Base-by-base conservation (phyloP, 2,113 vertebrate species). In the Octodon degus region DNA sequence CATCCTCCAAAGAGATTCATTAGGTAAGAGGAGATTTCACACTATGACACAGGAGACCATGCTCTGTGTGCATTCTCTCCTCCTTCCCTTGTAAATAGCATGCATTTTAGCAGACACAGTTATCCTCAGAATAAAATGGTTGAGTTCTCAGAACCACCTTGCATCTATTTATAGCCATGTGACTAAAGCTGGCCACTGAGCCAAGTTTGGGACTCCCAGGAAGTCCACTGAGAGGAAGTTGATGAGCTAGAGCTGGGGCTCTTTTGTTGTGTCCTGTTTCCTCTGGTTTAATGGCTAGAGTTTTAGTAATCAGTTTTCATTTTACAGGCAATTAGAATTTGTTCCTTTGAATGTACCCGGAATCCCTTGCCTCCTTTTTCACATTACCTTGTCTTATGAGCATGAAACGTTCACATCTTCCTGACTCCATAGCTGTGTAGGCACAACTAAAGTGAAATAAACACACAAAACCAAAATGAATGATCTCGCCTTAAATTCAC, bases 391-490 rank as follows among this genome's bases (percentile, higher is more conserved):
- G 40, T 79, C 53, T 84, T 81, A 81, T 1, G 86, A 84, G 6
- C 62, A 77, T 72, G 24, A 53, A 40, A 95, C 86, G 40, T 19
- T 81, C 32, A 53, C 8, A 40, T 87, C 20, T 86, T 93, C 17
- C 40, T 50, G 32, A 47, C 8, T 80, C 53, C 74, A 30, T 60
- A 47, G 19, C 17, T 43, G 8, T 17, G 86, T 13, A 13, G 25
- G 68, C 22, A 92, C 14, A 90, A 80, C 10, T 94, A 70, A 76
- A 77, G 14, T 85, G 13, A 27, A 82, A 37, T 77, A 63, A 91
- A 90, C 27, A 79, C 43, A 82, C 9, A 90, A 96, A 93, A 88
- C 13, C 14, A 34, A n/a, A 89, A 87, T 90, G 34, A 84, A 83
- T 83, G 30, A 8, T 79, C 77, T 96, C 20, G 70, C 16, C 22